Conservation (phyloP, 1,140 invertebrate genomes). For the Papilio machaon region DNA sequence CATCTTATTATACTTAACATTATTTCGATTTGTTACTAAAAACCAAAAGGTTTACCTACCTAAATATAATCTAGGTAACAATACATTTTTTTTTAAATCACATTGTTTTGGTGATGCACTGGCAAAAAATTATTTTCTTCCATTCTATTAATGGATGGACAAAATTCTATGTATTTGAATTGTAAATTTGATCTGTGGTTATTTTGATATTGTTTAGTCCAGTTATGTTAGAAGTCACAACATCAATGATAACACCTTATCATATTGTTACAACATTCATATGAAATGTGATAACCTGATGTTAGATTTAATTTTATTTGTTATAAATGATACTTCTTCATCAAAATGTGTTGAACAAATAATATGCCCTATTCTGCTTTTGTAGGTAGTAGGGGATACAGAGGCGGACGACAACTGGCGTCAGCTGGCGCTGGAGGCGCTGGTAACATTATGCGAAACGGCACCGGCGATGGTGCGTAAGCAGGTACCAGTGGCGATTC, state of each 20-base stretch:
- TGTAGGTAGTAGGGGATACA: constrained; percentile 85
- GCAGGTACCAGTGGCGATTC: constrained; percentile 90
- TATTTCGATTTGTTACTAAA: neutral
- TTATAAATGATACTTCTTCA: neutral
- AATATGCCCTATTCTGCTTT: neutral
- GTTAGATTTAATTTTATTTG: neutral
- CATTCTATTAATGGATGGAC: neutral
- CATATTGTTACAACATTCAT: neutral
- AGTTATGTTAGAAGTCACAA: neutral
- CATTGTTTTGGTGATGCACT: neutral
- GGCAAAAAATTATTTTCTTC: neutral
- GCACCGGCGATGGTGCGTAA: constrained; percentile 98
- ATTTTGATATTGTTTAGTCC: neutral
- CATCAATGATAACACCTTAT: neutral
- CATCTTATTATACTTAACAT: neutral
- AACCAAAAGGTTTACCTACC: neutral
- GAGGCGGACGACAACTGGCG: constrained; percentile 93
- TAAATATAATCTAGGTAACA: neutral
- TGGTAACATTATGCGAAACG: constrained; percentile 97
- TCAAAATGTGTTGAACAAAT: neutral
- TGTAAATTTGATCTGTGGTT: neutral
- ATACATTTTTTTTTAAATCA: neutral
- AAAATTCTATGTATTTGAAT: neutral
- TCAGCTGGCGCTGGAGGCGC: constrained; percentile 95
- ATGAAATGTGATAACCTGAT: neutral